Conservation (phyloP, 64 coral and sea anemone genomes). For the Astreopora myriophthalma region DNA sequence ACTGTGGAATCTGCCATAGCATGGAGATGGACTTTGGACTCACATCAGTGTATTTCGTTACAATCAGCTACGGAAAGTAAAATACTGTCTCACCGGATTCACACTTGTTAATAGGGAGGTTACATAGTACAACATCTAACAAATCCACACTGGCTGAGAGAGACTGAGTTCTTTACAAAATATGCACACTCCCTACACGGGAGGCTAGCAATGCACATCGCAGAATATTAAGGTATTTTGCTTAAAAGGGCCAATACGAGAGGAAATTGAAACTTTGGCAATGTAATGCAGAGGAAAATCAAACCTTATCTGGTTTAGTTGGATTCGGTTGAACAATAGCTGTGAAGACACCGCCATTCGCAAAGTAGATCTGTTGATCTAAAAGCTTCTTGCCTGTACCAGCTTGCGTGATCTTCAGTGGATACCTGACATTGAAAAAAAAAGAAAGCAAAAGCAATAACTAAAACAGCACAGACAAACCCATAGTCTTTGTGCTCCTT, state of each 20-base stretch:
- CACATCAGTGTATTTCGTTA: constrained; percentile 74
- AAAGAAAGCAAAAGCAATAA: background rate
- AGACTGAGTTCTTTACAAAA: too few relatives aligned
- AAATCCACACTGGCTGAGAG: too few relatives aligned
- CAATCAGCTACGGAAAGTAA: constrained; percentile 54
- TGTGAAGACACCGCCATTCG: constrained; percentile 90
- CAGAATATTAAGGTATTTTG: too few relatives aligned
- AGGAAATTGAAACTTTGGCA: background rate
- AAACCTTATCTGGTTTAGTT: constrained; percentile 41
- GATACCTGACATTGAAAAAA: background rate
- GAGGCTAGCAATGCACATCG: too few relatives aligned
- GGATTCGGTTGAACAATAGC: constrained; percentile 81
- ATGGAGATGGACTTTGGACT: constrained; percentile 80
- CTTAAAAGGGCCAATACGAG: too few relatives aligned
- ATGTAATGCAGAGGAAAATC: background rate
- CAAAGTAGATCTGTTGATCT: constrained; percentile 84
- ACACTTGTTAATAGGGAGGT: too few relatives aligned
- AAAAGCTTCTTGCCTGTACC: background rate
- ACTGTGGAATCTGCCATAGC: constrained; percentile 99
- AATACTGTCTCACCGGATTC: too few relatives aligned
- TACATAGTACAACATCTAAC: too few relatives aligned
- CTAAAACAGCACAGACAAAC: background rate
- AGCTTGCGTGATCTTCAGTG: background rate
- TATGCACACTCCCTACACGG: too few relatives aligned
- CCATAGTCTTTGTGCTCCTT: too few relatives aligned